These are phyloP conservation scores for Pygocentrus nattereri DNA, from an alignment of 2,797 vertebrate genomes.

Conservation along the genomic window DNA sequence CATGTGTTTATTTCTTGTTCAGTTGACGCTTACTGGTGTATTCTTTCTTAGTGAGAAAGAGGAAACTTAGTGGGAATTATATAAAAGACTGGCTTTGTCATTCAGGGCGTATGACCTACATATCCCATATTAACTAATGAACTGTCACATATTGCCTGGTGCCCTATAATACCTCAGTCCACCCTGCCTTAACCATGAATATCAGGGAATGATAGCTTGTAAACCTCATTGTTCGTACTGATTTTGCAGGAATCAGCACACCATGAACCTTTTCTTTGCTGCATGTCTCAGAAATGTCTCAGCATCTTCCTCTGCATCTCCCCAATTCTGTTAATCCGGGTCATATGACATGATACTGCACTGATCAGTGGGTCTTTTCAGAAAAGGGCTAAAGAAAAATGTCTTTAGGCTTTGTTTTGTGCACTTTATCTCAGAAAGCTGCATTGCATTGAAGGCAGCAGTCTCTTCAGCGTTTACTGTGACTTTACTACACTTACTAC, in stretches of 20 bases:
- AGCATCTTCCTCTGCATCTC: not conserved
- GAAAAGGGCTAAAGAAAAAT: not conserved
- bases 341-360: not conserved
- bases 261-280: not conserved
- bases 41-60: not conserved
- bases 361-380: not conserved
- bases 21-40: not conserved
- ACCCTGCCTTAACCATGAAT: too few relatives aligned
- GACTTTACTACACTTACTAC: not conserved
- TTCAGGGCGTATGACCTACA: not conserved
- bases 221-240: conserved; percentile 4
- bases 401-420: not conserved
- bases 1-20: not conserved
- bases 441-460: not conserved
- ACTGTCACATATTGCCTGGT: not conserved
- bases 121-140: not conserved
- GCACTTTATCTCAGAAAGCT: not conserved
- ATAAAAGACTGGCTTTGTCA: not conserved
- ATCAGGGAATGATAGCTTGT: too few relatives aligned
- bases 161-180: not conserved
- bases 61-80: not conserved
- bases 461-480: not conserved
- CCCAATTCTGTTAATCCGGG: not conserved
- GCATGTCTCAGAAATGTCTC: not conserved
- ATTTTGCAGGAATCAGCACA: not conserved